Conservation (phyloP, 2,888 invertebrate species). For the Lasioglossum villosulum region DNA sequence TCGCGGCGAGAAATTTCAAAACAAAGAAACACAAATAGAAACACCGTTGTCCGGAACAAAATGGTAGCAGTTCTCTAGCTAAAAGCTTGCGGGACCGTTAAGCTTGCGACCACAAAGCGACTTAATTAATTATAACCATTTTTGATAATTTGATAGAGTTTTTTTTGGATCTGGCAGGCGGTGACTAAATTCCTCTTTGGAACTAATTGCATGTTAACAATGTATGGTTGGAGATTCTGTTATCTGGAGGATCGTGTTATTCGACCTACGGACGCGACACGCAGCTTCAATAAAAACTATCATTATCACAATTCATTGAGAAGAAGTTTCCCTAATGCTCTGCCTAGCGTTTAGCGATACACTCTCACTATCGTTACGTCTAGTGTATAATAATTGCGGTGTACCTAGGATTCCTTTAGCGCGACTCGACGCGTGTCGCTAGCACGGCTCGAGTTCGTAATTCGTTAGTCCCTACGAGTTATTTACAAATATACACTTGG, state of each 20-base stretch:
- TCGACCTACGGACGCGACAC: background rate
- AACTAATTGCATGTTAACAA: background rate
- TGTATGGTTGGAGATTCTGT: background rate
- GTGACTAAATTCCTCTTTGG: background rate
- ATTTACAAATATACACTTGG: conserved; percentile 71
- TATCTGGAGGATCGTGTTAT: background rate
- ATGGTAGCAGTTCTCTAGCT: background rate
- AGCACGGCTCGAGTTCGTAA: conserved; percentile 38
- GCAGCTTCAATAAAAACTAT: conserved; percentile 31
- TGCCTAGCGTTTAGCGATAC: conserved; percentile 42
- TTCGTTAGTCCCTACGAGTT: conserved; percentile 53
- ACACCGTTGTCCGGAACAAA: background rate
- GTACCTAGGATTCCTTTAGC: conserved; percentile 19
- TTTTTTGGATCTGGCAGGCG: background rate
- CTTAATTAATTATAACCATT: background rate
- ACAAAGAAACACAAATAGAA: conserved; percentile 11
- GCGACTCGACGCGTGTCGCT: conserved; percentile 24
- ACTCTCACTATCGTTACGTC: conserved; percentile 37
- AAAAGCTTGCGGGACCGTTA: background rate
- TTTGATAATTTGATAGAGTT: background rate
- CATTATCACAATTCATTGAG: conserved; percentile 55
- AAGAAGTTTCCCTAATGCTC: conserved; percentile 37
- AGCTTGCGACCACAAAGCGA: background rate
- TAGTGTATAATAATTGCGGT: conserved; percentile 45
- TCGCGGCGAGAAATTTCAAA: background rate